Evolutionary conservation across 2,113 vertebrate genomes (phyloP).

Genomic region (Tylochromis polylepis): DNA sequence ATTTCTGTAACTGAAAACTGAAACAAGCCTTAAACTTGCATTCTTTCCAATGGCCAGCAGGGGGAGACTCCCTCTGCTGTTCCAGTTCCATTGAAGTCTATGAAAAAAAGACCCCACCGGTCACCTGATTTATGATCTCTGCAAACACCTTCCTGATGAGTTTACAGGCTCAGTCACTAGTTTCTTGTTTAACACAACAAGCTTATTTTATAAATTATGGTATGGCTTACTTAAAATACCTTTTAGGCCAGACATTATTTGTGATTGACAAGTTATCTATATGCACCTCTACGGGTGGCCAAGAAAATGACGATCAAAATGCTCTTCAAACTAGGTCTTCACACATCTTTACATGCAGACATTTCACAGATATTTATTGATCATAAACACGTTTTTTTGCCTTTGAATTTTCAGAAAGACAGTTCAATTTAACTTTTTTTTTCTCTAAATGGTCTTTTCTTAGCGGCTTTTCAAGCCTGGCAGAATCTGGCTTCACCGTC

Average conservation of each 20-base stretch:
- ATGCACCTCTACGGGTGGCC: neutral
- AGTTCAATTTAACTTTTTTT: accelerated
- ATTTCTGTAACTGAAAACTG: neutral
- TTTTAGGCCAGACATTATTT: neutral
- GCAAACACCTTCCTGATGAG: neutral
- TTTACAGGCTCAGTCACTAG: neutral
- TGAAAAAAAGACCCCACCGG: neutral
- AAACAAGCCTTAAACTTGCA: neutral
- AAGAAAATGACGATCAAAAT: too few relatives aligned
- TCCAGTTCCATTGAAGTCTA: neutral
- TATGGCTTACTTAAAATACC: neutral
- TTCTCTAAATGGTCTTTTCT: accelerated
- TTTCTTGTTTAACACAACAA: neutral
- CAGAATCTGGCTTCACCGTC: neutral
- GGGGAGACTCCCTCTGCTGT: neutral
- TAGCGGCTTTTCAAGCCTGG: neutral
- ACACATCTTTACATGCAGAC: neutral
- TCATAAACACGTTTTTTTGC: accelerated
- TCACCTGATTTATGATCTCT: neutral
- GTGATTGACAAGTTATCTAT: neutral
- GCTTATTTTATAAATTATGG: neutral
- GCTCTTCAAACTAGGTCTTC: neutral
- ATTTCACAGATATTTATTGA: neutral
- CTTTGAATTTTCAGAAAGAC: neutral
- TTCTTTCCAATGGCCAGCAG: neutral